Evolutionary conservation across 53 echinoderm and acorn worm species (phyloP).

Genomic region (Antedon mediterranea): DNA sequence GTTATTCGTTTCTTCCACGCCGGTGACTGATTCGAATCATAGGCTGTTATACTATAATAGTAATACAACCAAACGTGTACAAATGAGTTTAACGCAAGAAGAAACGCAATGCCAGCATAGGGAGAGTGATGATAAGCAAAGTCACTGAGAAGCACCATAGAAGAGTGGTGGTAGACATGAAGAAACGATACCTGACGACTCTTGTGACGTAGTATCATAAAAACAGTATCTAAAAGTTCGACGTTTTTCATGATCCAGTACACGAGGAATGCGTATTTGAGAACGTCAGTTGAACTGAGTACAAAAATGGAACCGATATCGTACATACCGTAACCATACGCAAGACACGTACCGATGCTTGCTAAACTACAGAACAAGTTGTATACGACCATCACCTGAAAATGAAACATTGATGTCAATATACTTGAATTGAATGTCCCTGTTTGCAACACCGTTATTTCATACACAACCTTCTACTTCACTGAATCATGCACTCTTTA

Average conservation of each 20-base stretch:
- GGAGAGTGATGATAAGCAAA: slow-evolving; percentile 68
- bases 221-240: slow-evolving; percentile 82
- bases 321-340: slow-evolving; percentile 43
- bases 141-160: slow-evolving; percentile 80
- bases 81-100: slow-evolving; percentile 70
- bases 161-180: slow-evolving; percentile 88
- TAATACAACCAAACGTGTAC: slow-evolving; percentile 88
- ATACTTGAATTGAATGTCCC: no score
- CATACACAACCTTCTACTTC: no score
- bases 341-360: slow-evolving; percentile 44
- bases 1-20: slow-evolving; percentile 86
- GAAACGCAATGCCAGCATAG: slow-evolving; percentile 77
- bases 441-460: no score
- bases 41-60: slow-evolving; percentile 77
- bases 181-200: slow-evolving; percentile 86
- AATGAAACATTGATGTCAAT: no score
- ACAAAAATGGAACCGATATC: slow-evolving; percentile 41
- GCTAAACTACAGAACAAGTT: slow-evolving; percentile 69
- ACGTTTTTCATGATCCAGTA: slow-evolving; percentile 74
- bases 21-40: slow-evolving; percentile 34
- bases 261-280: slow-evolving; percentile 56
- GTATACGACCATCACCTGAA: slow-evolving; percentile 61
- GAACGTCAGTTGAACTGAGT: slow-evolving; percentile 33
- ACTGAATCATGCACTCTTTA: no score
- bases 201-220: slow-evolving; percentile 91